These are phyloP conservation scores for Ips nitidus DNA, from an alignment of 1,140 invertebrate genomes.

Conservation along the genomic window DNA sequence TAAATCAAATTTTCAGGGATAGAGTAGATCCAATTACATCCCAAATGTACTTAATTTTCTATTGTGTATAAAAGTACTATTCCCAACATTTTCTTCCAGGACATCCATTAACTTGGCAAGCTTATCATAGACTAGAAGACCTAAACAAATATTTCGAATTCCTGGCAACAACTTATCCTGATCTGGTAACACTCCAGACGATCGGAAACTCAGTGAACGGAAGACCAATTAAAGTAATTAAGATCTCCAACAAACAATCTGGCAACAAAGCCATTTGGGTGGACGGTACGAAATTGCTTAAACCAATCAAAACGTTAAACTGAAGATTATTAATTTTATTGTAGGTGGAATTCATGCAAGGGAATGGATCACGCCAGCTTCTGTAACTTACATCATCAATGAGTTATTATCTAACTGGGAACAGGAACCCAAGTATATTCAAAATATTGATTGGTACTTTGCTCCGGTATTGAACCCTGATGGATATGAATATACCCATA, in stretches of 20 bases:
- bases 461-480: slow-evolving; percentile 83
- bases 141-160: slow-evolving; percentile 76
- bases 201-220: slow-evolving; percentile 79
- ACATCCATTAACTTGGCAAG: slow-evolving; percentile 79
- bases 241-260: slow-evolving; percentile 66
- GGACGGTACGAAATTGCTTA: slow-evolving; percentile 50
- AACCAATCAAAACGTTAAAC: background rate
- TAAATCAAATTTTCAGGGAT: too few relatives aligned
- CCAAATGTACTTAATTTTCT: too few relatives aligned
- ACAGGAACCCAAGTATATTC: slow-evolving; percentile 66
- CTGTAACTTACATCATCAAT: slow-evolving; percentile 79
- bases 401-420: slow-evolving; percentile 75
- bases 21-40: too few relatives aligned
- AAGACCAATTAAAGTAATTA: slow-evolving; percentile 68
- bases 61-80: too few relatives aligned
- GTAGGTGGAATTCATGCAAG: slow-evolving; percentile 80
- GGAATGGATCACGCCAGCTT: slow-evolving; percentile 90
- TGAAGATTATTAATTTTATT: background rate
- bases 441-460: slow-evolving; percentile 81
- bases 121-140: slow-evolving; percentile 73
- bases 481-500: slow-evolving; percentile 83
- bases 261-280: slow-evolving; percentile 65
- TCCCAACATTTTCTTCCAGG: slow-evolving; percentile 53
- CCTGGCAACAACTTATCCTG: slow-evolving; percentile 70
- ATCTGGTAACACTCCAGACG: slow-evolving; percentile 65